Evolutionary conservation across 2,113 vertebrate genomes (phyloP), one percentile per base, ranked within the genome.

Genomic region (Gasterosteus nipponicus): DNA sequence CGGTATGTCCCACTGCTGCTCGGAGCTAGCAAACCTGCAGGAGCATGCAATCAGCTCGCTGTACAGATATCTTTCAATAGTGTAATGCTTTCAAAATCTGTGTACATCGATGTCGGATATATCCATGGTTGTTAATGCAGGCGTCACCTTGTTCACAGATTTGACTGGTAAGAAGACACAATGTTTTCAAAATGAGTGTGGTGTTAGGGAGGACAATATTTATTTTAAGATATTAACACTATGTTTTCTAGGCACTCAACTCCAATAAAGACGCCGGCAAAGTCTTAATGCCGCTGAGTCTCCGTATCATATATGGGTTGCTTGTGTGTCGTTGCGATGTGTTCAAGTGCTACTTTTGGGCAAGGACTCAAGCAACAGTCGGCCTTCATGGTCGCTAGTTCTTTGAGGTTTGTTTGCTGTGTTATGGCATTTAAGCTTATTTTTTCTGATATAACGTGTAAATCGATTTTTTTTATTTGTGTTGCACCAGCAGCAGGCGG

Each of bases 21-120:
- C 97, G 0, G 97, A 97, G 83, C 88, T 95, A 0, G 97, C 88
- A 39, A 96, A 98, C 80, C 98, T 99, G 78, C 49, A 69, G 41
- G 12, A 33, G 19, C 4, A 49, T 1, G 46, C 14, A 44, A 38
- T 59, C 18, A 56, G 29, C 19, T 56, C 47, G n/a, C 11, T 39
- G 35, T 16, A 11, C 19, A 57, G 35, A 0, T 2, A 56, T 26
- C 26, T 47, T 47, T 29, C 7, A 63, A 39, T 8, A 1, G 42
- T 62, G 2, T 18, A 18, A 19, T 41, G 0, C 10, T n/a, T 60
- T 62, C 16, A 46, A 16, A 64, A 44, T 29, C 8, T 64, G 61
- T 46, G 39, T 6, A 31, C 7, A 41, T 60, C 39, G 12, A 63
- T 26, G 39, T 11, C 35, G 14, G 31, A 46, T 63, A 9, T 5